Conservation (phyloP, 2,113 vertebrate species). For the Mastomys coucha region DNA sequence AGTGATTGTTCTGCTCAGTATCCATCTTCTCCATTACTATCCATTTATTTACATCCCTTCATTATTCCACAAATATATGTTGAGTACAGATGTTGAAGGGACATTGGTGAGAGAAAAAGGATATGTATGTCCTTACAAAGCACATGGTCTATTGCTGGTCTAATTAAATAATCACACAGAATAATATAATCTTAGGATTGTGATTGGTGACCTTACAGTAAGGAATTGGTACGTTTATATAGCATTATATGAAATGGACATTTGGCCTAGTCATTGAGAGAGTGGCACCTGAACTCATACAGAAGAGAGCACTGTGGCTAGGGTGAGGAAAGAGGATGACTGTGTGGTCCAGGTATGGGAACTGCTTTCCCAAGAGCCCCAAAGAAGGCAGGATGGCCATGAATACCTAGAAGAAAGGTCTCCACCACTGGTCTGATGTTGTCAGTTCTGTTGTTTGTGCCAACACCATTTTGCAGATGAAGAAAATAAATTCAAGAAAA, state of each 20-base stretch:
- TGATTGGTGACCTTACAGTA: background rate
- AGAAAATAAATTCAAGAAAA: background rate
- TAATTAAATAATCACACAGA: constrained; percentile 35
- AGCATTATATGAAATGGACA: background rate
- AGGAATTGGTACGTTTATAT: background rate
- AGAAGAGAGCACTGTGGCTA: background rate
- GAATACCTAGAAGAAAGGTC: background rate
- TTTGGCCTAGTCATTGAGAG: background rate
- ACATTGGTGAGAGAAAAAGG: constrained; percentile 26
- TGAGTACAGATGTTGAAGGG: background rate
- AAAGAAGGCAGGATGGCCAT: background rate
- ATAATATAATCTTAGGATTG: constrained; percentile 35
- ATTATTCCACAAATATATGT: constrained; percentile 22
- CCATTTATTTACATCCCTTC: background rate
- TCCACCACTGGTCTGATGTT: rapidly evolving
- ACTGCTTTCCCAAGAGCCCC: background rate
- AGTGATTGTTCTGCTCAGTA: background rate
- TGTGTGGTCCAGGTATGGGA: background rate
- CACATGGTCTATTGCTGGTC: background rate
- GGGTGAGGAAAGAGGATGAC: background rate
- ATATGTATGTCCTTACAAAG: background rate
- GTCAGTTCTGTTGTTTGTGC: background rate
- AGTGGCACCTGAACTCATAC: background rate
- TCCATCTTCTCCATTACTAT: background rate
- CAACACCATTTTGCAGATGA: background rate